phyloP scores from a whole-genome alignment of 2,113 vertebrate genomes.

The Platycercus adscitus region DNA sequence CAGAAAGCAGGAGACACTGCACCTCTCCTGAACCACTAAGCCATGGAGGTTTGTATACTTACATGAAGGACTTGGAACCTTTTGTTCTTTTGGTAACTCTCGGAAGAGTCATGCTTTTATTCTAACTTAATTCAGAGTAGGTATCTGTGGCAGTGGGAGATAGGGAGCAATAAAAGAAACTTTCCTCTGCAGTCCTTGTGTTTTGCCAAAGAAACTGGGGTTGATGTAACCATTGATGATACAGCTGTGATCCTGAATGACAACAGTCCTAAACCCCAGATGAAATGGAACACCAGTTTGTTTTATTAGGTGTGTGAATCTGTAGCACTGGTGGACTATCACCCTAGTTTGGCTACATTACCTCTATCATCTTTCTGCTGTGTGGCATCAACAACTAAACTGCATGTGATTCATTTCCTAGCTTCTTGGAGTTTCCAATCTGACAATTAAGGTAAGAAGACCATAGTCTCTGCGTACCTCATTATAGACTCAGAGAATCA shows the following conservation, averaged over 20 bases:
- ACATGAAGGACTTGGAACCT: background rate
- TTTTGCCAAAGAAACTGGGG: background rate
- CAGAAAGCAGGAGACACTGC: rapidly evolving
- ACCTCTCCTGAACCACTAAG: background rate
- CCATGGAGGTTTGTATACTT: background rate
- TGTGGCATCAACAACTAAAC: background rate
- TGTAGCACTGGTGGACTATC: background rate
- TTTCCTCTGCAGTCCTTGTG: background rate
- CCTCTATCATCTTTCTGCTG: background rate
- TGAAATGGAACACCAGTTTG: background rate
- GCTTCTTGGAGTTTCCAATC: background rate
- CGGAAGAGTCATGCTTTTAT: background rate
- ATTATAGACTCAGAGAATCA: background rate
- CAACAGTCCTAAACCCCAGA: background rate
- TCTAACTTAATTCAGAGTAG: background rate
- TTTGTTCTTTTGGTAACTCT: background rate
- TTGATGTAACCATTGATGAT: background rate
- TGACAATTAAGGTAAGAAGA: background rate
- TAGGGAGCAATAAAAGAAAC: background rate
- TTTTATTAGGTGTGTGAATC: background rate
- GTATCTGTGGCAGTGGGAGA: background rate
- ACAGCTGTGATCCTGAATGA: background rate
- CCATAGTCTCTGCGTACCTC: background rate
- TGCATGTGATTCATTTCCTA: background rate
- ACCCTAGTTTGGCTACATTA: background rate